These are phyloP conservation scores for Antrozous pallidus DNA, from an alignment of 2,797 vertebrate species.

Conservation along the genomic window DNA sequence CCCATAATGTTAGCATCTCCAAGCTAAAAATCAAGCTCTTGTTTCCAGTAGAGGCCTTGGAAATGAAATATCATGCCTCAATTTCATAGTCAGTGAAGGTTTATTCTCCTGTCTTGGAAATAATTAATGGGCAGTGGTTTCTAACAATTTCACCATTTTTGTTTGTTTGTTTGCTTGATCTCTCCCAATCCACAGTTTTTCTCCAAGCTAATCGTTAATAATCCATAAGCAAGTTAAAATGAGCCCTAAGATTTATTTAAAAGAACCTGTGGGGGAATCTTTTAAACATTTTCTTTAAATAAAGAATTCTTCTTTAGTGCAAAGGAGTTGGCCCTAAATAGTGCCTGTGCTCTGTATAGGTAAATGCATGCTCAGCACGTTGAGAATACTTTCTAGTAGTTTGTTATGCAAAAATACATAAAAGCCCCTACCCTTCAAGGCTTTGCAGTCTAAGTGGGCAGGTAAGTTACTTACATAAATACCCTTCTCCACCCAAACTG, in stretches of 20 bases:
- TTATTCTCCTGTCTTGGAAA: conserved; percentile 8
- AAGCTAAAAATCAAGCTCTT: not conserved
- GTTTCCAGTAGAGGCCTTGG: not conserved
- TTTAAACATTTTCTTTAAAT: conserved; percentile 15
- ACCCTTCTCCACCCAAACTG: not conserved
- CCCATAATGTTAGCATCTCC: not conserved
- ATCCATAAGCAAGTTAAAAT: conserved; percentile 44
- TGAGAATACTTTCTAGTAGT: conserved; percentile 2
- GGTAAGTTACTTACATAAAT: not conserved
- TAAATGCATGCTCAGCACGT: not conserved
- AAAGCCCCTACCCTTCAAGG: not conserved
- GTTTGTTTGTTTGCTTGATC: conserved; percentile 27
- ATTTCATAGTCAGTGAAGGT: not conserved
- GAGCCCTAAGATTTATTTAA: conserved; percentile 40
- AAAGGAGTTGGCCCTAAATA: not conserved
- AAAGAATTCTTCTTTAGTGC: conserved; percentile 17
- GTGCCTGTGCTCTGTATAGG: not conserved
- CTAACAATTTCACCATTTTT: not conserved
- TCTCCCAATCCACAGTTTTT: conserved; percentile 4
- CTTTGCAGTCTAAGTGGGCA: not conserved
- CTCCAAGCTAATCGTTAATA: conserved; percentile 35
- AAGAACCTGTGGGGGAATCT: conserved; percentile 50
- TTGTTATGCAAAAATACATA: not conserved
- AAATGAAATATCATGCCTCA: not conserved
- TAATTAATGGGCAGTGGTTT: not conserved